A percentile compares a stretch with the other conserved stretches of the same genome.
Evolutionary conservation across 1,140 invertebrate genomes (phyloP).

Genomic region (Drosophila leontia): DNA sequence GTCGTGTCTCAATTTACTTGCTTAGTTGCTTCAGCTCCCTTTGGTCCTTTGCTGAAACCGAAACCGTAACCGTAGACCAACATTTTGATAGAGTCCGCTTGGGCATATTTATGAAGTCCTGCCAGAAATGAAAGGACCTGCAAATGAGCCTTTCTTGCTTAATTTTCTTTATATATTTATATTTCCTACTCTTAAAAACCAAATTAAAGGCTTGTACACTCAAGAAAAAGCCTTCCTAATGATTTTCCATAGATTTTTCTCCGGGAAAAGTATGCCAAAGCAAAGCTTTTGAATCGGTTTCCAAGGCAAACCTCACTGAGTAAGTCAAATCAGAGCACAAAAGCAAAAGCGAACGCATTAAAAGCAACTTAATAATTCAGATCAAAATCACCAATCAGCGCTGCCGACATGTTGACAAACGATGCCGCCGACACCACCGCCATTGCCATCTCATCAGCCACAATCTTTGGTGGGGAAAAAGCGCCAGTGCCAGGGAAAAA

Average conservation of each 20-base stretch:
- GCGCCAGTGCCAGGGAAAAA: slow-evolving; percentile 3
- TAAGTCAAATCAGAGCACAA: slow-evolving; percentile 1
- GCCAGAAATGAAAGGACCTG: slow-evolving; percentile 5
- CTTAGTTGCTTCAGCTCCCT: slow-evolving; percentile 68
- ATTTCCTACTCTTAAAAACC: not conserved
- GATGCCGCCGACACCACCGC: slow-evolving; percentile 58
- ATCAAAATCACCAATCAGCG: slow-evolving; percentile 81
- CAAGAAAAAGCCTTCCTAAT: not conserved
- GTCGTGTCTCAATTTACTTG: slow-evolving; percentile 82
- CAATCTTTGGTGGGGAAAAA: slow-evolving; percentile 3
- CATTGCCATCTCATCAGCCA: slow-evolving; percentile 14
- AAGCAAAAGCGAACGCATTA: slow-evolving; percentile 74
- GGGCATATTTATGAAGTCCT: slow-evolving; percentile 55
- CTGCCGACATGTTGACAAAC: slow-evolving; percentile 79
- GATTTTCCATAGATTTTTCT: slow-evolving; percentile 1
- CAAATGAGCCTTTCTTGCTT: not conserved
- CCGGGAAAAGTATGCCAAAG: slow-evolving; percentile 54
- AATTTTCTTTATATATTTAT: not conserved
- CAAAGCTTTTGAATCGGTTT: slow-evolving; percentile 14
- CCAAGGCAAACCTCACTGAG: not conserved
- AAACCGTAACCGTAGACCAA: not conserved
- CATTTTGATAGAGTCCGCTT: slow-evolving; percentile 52
- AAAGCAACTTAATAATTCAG: slow-evolving; percentile 83
- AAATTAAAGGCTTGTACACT: not conserved
- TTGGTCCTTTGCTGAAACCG: slow-evolving; percentile 20